phyloP scores from a whole-genome alignment of 2,888 invertebrate genomes.

The Papilio protenor region DNA sequence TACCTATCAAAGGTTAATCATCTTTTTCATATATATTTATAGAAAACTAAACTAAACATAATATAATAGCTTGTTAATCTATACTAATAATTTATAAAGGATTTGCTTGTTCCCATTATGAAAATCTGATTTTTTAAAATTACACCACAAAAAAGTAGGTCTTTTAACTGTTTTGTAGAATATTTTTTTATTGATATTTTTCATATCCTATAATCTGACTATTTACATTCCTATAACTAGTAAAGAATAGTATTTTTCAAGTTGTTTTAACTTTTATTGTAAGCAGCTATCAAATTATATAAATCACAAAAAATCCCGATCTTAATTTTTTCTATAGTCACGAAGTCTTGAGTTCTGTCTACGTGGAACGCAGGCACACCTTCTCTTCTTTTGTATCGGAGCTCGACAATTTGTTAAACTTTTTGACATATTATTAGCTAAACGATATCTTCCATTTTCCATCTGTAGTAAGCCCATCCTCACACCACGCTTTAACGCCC shows the following conservation, averaged over 20 bases:
- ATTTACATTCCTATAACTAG: too few relatives aligned
- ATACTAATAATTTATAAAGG: neutral
- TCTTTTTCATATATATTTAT: neutral
- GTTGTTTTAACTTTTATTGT: neutral
- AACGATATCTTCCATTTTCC: slow-evolving; percentile 64
- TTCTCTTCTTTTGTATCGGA: slow-evolving; percentile 30
- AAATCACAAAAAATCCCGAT: neutral
- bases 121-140: too few relatives aligned
- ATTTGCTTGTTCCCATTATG: too few relatives aligned
- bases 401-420: slow-evolving; percentile 43
- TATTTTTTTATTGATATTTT: too few relatives aligned
- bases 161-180: too few relatives aligned
- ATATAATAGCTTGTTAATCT: neutral
- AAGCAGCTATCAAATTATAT: neutral
- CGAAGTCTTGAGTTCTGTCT: neutral
- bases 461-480: slow-evolving; percentile 60
- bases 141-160: too few relatives aligned
- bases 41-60: too few relatives aligned
- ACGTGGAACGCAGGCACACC: slow-evolving; percentile 21
- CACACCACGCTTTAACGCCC: slow-evolving; percentile 67
- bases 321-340: slow-evolving; percentile 30
- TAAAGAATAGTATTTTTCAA: neutral
- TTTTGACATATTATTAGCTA: slow-evolving; percentile 53
- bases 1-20: neutral
- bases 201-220: too few relatives aligned